A percentile compares a stretch with the other conserved stretches of the same genome.
phyloP scores from a whole-genome alignment of 2,113 vertebrate genomes.

The Grantiella picta region DNA sequence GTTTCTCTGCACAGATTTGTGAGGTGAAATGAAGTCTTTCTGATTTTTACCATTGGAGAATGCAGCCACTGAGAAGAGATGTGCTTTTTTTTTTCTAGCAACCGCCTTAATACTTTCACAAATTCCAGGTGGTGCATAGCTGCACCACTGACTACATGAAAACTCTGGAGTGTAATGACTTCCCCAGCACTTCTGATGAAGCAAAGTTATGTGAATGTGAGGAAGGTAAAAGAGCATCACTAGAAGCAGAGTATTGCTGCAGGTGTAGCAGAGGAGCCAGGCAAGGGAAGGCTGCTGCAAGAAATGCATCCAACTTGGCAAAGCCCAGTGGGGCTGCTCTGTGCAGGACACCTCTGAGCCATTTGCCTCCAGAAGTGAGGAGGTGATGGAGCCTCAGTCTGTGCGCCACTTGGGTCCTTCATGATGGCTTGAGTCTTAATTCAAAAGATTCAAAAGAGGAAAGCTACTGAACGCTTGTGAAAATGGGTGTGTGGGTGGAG shows the following conservation, averaged over 20 bases:
- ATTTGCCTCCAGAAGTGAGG: background rate
- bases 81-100: background rate
- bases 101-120: background rate
- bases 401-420: background rate
- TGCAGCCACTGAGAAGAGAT: background rate
- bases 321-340: background rate
- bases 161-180: background rate
- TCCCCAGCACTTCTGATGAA: background rate
- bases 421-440: background rate
- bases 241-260: background rate
- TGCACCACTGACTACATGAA: background rate
- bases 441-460: background rate
- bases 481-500: background rate
- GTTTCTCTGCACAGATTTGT: background rate
- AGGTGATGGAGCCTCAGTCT: background rate
- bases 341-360: background rate
- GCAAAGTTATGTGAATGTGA: background rate
- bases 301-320: background rate
- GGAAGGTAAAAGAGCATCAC: background rate
- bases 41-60: background rate
- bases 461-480: background rate
- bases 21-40: background rate
- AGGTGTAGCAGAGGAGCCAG: background rate
- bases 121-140: background rate
- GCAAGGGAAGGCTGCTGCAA: background rate